phyloP scores from a whole-genome alignment of 2,797 vertebrate species.

The Chanos chanos region DNA sequence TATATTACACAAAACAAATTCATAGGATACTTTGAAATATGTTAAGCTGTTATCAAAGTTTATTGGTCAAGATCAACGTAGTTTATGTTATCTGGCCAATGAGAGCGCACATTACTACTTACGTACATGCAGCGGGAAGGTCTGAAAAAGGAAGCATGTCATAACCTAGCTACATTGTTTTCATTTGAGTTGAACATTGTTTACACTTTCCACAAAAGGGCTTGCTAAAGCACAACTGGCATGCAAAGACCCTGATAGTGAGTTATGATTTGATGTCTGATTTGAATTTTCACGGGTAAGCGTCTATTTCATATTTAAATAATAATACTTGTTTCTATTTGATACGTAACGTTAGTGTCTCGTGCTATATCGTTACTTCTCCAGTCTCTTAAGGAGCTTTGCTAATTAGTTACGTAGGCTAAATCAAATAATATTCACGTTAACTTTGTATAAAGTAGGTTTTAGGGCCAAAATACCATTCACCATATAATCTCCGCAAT shows the following conservation, averaged over 20 bases:
- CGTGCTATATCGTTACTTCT: no score
- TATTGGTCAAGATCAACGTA: neutral
- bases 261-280: neutral
- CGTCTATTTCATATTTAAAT: slow-evolving; percentile 1
- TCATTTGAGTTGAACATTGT: slow-evolving; percentile 6
- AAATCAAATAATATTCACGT: no score
- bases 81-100: slow-evolving; percentile 53
- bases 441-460: no score
- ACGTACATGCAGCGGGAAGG: slow-evolving; percentile 53
- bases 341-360: neutral
- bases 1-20: no score
- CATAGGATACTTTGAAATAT: slow-evolving; percentile 10
- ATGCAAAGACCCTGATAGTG: no score
- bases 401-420: no score
- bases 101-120: slow-evolving; percentile 9
- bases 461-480: no score
- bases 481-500: no score
- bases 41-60: neutral
- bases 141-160: slow-evolving; percentile 55
- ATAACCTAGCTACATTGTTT: neutral
- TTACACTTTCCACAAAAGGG: no score
- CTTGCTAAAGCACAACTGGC: no score
- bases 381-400: no score
- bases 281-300: slow-evolving; percentile 38
- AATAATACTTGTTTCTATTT: neutral